Percentiles rank a stretch among this genome's conserved stretches.
phyloP scores from a whole-genome alignment of 2,113 vertebrate species.

The Zootoca vivipara region DNA sequence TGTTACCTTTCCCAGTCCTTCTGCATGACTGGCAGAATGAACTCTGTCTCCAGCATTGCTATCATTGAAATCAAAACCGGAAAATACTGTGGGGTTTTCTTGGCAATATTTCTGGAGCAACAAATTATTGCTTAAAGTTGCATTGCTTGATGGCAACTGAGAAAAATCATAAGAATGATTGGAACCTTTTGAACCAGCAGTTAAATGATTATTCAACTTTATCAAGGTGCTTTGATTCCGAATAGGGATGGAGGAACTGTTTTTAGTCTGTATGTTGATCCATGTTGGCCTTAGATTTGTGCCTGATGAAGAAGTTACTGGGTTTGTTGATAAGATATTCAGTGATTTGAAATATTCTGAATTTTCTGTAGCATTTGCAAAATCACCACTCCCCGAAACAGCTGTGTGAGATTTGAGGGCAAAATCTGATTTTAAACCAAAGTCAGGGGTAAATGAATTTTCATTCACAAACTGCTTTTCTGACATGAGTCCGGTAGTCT shows the following conservation, averaged over 20 bases:
- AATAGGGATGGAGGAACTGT: conserved; percentile 55
- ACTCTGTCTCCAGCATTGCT: conserved; percentile 64
- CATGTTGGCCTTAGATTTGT: conserved; percentile 70
- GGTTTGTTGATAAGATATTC: conserved; percentile 64
- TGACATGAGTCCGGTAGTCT: conserved; percentile 64
- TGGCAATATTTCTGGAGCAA: conserved; percentile 76
- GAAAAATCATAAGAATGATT: conserved; percentile 69
- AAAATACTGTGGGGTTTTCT: conserved; percentile 66
- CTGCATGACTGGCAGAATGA: conserved; percentile 64
- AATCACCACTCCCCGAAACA: conserved; percentile 69
- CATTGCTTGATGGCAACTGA: conserved; percentile 66
- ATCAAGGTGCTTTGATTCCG: conserved; percentile 70
- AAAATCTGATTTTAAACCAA: conserved; percentile 76
- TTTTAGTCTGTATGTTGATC: conserved; percentile 73
- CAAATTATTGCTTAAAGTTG: conserved; percentile 69
- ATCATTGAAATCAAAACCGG: conserved; percentile 69
- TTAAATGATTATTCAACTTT: conserved; percentile 69
- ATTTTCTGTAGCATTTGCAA: conserved; percentile 71
- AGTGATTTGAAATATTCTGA: conserved; percentile 74
- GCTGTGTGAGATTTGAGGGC: conserved; percentile 71
- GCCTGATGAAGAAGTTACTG: conserved; percentile 59
- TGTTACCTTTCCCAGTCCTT: conserved; percentile 66
- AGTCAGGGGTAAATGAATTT: conserved; percentile 71
- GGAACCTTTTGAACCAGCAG: conserved; percentile 69
- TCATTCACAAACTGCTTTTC: conserved; percentile 77